These are phyloP conservation scores for Drosophila paranaensis DNA, from an alignment of 2,888 invertebrate genomes.

Conservation along the genomic window DNA sequence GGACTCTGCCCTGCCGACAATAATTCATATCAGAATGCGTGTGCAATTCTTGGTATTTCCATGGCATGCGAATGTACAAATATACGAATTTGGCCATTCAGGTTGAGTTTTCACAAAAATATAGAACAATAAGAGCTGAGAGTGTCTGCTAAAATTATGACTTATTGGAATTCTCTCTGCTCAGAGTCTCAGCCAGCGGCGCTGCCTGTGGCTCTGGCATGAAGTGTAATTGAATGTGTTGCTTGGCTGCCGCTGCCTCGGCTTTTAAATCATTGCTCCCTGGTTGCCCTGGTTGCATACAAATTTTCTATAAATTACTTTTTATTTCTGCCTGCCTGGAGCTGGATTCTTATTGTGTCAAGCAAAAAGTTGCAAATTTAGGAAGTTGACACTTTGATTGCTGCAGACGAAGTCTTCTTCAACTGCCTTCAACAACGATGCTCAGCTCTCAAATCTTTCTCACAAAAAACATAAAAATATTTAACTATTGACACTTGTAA, in stretches of 20 bases:
- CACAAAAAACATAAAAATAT: neutral
- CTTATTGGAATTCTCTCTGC: slow-evolving; percentile 49
- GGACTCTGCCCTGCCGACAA: slow-evolving; percentile 59
- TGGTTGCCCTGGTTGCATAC: slow-evolving; percentile 30
- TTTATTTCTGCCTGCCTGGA: slow-evolving; percentile 7
- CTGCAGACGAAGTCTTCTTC: neutral
- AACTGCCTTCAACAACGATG: neutral
- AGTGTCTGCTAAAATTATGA: slow-evolving; percentile 52
- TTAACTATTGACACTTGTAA: neutral
- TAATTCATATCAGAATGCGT: slow-evolving; percentile 70
- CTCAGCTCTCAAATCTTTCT: neutral
- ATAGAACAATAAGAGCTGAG: slow-evolving; percentile 30
- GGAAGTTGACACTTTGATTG: slow-evolving; percentile 9
- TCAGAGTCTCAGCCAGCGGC: slow-evolving; percentile 1
- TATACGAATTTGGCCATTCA: slow-evolving; percentile 40
- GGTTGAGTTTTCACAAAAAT: slow-evolving; percentile 7
- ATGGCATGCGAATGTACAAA: slow-evolving; percentile 24
- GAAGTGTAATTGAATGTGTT: slow-evolving; percentile 53
- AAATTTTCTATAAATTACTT: slow-evolving; percentile 9
- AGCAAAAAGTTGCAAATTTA: neutral
- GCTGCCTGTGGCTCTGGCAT: neutral
- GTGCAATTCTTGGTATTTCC: slow-evolving; percentile 47
- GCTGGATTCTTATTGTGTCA: neutral
- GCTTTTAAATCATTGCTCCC: slow-evolving; percentile 11
- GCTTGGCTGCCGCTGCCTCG: slow-evolving; percentile 35